Evolutionary conservation across 2,797 vertebrate genomes (phyloP).

Genomic region (Orientallactaga sibirica): DNA sequence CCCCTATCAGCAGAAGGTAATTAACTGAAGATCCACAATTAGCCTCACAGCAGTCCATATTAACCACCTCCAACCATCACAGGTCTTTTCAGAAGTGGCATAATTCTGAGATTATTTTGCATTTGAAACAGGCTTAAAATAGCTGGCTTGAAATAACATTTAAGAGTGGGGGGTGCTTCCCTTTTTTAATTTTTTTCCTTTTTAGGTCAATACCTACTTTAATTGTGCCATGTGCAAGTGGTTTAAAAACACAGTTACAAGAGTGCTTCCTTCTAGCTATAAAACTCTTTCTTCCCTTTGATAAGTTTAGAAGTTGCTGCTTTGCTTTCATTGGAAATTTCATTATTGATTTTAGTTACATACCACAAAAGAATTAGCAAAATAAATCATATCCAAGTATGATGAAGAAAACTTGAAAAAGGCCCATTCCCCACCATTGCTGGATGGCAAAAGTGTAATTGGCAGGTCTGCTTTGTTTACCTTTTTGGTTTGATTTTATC

Average conservation of each 20-base stretch:
- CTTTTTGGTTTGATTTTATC: conserved; percentile 76
- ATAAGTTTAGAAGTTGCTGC: conserved; percentile 80
- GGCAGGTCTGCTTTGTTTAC: conserved; percentile 57
- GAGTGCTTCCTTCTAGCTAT: conserved; percentile 53
- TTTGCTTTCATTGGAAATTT: conserved; percentile 80
- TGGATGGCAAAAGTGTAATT: conserved; percentile 30
- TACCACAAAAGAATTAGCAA: conserved; percentile 66
- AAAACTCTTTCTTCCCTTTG: conserved; percentile 80
- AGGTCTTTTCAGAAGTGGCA: conserved; percentile 85
- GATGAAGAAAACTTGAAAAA: conserved; percentile 53
- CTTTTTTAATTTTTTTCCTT: background rate
- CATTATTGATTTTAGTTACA: conserved; percentile 61
- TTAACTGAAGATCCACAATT: conserved; percentile 89
- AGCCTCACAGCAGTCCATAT: conserved; percentile 87
- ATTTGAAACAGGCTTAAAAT: conserved; percentile 86
- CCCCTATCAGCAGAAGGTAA: conserved; percentile 88
- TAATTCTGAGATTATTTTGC: conserved; percentile 87
- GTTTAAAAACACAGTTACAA: conserved; percentile 50
- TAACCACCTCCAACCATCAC: conserved; percentile 82
- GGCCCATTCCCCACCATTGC: background rate
- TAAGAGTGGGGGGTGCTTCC: conserved; percentile 69
- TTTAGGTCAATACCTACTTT: conserved; percentile 54
- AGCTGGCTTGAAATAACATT: conserved; percentile 86
- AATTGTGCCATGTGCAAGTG: conserved; percentile 58
- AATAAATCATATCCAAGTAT: conserved; percentile 49